These are phyloP conservation scores for Neodiprion lecontei DNA, from an alignment of 1,140 invertebrate genomes.

Conservation along the genomic window DNA sequence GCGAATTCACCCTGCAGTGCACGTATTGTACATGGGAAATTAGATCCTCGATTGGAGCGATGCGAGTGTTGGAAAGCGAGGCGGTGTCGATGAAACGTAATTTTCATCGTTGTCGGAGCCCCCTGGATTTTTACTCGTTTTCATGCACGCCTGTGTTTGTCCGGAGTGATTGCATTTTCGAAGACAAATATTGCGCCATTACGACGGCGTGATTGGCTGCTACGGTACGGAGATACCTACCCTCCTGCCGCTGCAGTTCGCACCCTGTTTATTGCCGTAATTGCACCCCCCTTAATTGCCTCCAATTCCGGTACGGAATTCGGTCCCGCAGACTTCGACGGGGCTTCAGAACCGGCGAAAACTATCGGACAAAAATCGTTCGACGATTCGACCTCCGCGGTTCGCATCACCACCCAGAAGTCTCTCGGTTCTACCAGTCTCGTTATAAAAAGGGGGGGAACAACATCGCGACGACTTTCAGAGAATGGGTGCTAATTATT, in stretches of 20 bases:
- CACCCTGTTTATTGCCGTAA: not conserved
- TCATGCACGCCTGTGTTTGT: slow-evolving; percentile 31
- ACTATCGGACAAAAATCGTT: too few relatives aligned
- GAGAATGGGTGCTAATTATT: not conserved
- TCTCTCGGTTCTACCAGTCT: too few relatives aligned
- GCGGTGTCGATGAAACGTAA: slow-evolving; percentile 37
- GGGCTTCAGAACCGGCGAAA: too few relatives aligned
- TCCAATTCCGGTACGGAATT: not conserved
- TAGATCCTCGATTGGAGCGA: slow-evolving; percentile 38
- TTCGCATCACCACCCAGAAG: too few relatives aligned
- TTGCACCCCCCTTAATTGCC: not conserved
- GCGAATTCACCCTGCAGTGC: not conserved
- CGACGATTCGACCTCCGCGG: too few relatives aligned
- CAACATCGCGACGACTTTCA: too few relatives aligned
- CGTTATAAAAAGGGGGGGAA: too few relatives aligned
- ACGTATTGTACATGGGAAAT: slow-evolving; percentile 34
- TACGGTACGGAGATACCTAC: not conserved
- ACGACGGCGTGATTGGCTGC: slow-evolving; percentile 23
- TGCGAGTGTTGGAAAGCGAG: slow-evolving; percentile 18
- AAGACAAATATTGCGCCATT: slow-evolving; percentile 38
- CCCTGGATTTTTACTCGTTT: not conserved
- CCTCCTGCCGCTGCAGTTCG: not conserved
- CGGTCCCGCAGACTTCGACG: not conserved
- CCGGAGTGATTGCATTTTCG: slow-evolving; percentile 41
- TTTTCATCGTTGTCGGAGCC: slow-evolving; percentile 32